A percentile compares a stretch with the other conserved stretches of the same genome.
phyloP scores from a whole-genome alignment of 2,888 invertebrate species.

The Germaria angustata region DNA sequence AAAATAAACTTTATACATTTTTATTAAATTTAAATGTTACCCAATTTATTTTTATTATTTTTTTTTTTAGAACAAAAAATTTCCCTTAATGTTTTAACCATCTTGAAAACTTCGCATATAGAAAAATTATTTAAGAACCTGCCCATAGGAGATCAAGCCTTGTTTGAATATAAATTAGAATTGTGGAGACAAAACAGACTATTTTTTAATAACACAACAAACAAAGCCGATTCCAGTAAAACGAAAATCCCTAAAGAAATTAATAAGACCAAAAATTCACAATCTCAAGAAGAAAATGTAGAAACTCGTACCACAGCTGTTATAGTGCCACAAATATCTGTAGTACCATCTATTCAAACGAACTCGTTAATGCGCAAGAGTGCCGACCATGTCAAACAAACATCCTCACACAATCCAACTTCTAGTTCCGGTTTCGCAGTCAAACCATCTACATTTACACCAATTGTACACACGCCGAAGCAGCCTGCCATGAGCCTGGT shows the following conservation, averaged over 20 bases:
- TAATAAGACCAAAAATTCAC: neutral
- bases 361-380: neutral
- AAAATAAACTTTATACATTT: too few species aligned
- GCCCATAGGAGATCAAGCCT: slow-evolving; percentile 49
- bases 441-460: neutral
- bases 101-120: slow-evolving; percentile 35
- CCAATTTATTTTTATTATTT: neutral
- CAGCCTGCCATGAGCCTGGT: neutral
- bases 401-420: neutral
- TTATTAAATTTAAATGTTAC: neutral
- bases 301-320: slow-evolving; percentile 14
- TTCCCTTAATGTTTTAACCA: slow-evolving; percentile 9
- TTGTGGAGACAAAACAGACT: slow-evolving; percentile 46
- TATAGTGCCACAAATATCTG: slow-evolving; percentile 27
- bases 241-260: neutral
- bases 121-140: slow-evolving; percentile 45
- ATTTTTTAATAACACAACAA: neutral
- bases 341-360: neutral
- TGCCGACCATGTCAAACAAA: neutral
- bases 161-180: slow-evolving; percentile 52
- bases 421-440: neutral
- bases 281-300: neutral
- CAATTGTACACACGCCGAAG: neutral
- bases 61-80: slow-evolving; percentile 51
- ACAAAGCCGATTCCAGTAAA: neutral